Conservation (phyloP, 2,113 vertebrate genomes). For the Nothoprocta pentlandii region DNA sequence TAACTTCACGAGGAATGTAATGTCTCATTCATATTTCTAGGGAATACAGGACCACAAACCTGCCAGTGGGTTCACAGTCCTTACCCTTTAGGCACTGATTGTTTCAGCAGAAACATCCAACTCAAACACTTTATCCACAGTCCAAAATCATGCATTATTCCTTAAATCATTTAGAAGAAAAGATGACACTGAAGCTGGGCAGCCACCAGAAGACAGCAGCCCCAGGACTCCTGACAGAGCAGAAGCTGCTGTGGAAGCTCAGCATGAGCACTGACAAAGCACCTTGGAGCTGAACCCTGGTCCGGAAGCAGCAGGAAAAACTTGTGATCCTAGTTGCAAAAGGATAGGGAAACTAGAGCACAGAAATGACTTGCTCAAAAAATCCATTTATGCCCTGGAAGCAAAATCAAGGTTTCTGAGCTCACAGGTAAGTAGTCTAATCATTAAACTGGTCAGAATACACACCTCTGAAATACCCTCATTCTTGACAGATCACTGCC, state of each 20-base stretch:
- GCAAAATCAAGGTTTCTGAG: not conserved
- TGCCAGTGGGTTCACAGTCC: not conserved
- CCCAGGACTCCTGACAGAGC: not conserved
- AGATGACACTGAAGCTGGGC: not conserved
- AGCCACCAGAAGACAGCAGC: fast-evolving
- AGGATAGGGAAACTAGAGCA: not conserved
- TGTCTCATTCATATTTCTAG: not conserved
- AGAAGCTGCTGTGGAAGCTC: not conserved
- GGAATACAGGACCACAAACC: not conserved
- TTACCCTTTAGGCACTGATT: not conserved
- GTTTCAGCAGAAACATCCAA: not conserved
- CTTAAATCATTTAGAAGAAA: not conserved
- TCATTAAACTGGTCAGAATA: not conserved
- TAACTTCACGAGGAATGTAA: not conserved
- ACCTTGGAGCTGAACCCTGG: not conserved
- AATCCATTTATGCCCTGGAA: not conserved
- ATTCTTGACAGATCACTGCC: not conserved
- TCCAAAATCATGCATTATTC: not conserved
- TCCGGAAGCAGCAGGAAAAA: not conserved
- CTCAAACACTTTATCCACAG: not conserved
- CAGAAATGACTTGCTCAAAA: not conserved
- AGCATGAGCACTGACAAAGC: not conserved
- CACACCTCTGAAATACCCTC: not conserved
- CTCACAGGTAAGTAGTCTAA: not conserved
- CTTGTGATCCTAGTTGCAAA: not conserved